Evolutionary conservation across 2,888 invertebrate species (phyloP), one percentile per base, ranked within the genome.

Genomic region (Didymodactylos carnosus): DNA sequence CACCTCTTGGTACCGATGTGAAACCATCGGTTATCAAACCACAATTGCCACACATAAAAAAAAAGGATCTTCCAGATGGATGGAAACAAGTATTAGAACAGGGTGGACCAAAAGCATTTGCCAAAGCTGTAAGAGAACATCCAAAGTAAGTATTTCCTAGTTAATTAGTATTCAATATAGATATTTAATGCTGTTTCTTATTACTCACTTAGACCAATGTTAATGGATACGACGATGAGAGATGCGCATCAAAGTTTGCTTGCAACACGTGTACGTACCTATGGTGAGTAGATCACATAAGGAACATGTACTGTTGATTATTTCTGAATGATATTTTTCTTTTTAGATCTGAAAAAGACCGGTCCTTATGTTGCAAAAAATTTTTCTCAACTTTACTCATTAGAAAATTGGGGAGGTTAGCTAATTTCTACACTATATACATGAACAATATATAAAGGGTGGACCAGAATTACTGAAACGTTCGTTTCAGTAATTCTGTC

Each of bases 141-240:
- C 90, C 70, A 27, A 29, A 72, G 25, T 73, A 69, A n/a, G 11
- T 35, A 10, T 8, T 7, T 7, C 7, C 8, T 3, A 27, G 1
- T 11, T n/a, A 27, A 19, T 5, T 53, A 2, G 4, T n/a, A n/a
- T n/a, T n/a, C n/a, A n/a, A n/a, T n/a, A n/a, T n/a, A n/a, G n/a
- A n/a, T n/a, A n/a, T 49, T 25, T 51, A 1, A 27, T 29, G 13
- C 29, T 14, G 19, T 19, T 49, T 16, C 3, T 7, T 41, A 3
- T 3, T 41, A 41, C 25, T 40, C 49, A 25, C 27, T 53, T 69
- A 70, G 71, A n/a, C n/a, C 71, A 39, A 87, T 97, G 39, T 86
- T 98, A 70, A 99, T 94, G 92, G 98, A 98, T 85, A 98, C 98
- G 0, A 97, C 98, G 0, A 94, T 89, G 87, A 87, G 97, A 73